These are phyloP conservation scores for Ailuropoda melanoleuca DNA, from an alignment of 2,113 vertebrate genomes.

Conservation along the genomic window DNA sequence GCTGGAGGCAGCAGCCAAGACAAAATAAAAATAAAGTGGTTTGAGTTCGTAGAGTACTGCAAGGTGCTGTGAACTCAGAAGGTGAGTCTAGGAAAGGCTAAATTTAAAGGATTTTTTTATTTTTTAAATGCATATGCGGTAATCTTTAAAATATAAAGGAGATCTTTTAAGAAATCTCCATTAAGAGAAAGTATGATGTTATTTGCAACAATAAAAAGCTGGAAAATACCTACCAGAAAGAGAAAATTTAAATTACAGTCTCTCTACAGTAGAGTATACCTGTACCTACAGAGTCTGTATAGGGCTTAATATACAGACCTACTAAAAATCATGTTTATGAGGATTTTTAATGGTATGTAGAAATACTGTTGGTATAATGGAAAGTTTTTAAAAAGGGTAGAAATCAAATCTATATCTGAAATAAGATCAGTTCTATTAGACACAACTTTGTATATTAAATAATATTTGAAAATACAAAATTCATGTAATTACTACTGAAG, in stretches of 20 bases:
- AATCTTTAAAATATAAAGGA: background rate
- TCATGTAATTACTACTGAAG: background rate
- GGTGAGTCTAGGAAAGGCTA: background rate
- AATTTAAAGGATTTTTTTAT: background rate
- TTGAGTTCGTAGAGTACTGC: background rate
- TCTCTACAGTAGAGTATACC: background rate
- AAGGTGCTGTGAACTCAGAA: background rate
- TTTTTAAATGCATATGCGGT: background rate
- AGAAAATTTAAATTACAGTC: background rate
- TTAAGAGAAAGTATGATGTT: background rate
- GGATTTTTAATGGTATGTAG: background rate
- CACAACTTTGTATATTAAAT: background rate
- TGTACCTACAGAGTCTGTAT: background rate
- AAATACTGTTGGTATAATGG: background rate
- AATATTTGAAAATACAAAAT: slow-evolving; percentile 10
- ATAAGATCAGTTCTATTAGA: background rate
- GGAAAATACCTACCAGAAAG: background rate
- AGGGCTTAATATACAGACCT: background rate
- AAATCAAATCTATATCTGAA: slow-evolving; percentile 9
- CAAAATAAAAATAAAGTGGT: background rate
- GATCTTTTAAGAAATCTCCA: background rate
- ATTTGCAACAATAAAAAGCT: background rate
- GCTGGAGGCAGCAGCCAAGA: background rate
- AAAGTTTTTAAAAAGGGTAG: background rate
- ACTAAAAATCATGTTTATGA: background rate